phyloP scores from a whole-genome alignment of 2,113 vertebrate species.

The Cottus gobio region DNA sequence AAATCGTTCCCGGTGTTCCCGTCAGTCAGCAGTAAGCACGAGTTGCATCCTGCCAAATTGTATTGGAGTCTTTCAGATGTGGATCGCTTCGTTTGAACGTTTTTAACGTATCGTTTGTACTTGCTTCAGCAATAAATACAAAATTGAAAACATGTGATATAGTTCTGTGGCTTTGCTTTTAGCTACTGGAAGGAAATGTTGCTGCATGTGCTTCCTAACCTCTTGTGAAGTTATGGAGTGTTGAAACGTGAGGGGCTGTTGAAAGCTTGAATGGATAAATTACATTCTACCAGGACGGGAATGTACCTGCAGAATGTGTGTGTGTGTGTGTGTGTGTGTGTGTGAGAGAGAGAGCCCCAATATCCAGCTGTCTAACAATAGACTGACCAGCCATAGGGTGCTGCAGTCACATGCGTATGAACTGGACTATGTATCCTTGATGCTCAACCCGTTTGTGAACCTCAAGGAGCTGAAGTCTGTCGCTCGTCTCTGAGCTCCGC shows the following conservation, averaged over 20 bases:
- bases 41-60: conserved; percentile 41
- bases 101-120: conserved; percentile 82
- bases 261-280: conserved; percentile 46
- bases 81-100: conserved; percentile 80
- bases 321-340: neutral
- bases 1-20: conserved; percentile 8
- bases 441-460: conserved; percentile 60
- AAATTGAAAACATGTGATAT: neutral
- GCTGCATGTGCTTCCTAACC: conserved; percentile 5
- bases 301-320: conserved; percentile 31
- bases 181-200: neutral
- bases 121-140: conserved; percentile 90
- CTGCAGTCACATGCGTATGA: conserved; percentile 77
- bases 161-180: conserved; percentile 23
- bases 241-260: conserved; percentile 42
- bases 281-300: conserved; percentile 22
- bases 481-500: conserved; percentile 49
- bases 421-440: conserved; percentile 75
- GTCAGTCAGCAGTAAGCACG: conserved; percentile 36
- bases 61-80: conserved; percentile 26
- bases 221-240: conserved; percentile 15
- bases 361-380: conserved; percentile 79
- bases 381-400: conserved; percentile 69
- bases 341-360: conserved; percentile 12
- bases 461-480: conserved; percentile 60